Conservation (phyloP, 2,888 invertebrate genomes). For the Eupsilia transversa region DNA sequence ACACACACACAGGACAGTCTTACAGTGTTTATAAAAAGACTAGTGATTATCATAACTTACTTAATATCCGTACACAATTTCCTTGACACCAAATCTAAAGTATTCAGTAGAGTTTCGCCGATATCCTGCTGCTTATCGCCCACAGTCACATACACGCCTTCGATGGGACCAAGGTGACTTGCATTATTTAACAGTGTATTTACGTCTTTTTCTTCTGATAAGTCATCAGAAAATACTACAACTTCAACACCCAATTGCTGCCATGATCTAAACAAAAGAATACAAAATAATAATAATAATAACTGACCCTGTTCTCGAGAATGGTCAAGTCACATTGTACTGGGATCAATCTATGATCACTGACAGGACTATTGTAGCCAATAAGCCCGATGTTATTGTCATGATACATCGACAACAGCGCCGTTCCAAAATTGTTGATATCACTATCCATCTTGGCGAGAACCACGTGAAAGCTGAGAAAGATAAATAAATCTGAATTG, state of each 20-base stretch:
- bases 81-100: slow-evolving; percentile 42
- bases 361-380: not conserved
- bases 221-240: slow-evolving; percentile 21
- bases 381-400: not conserved
- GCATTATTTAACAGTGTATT: slow-evolving; percentile 28
- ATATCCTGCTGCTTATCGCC: slow-evolving; percentile 18
- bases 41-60: slow-evolving; percentile 20
- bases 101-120: slow-evolving; percentile 17
- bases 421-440: no score
- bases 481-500: not conserved
- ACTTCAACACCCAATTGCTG: slow-evolving; percentile 47
- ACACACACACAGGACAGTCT: no score
- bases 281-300: not conserved
- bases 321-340: not conserved
- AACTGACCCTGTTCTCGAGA: not conserved
- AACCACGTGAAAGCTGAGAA: not conserved
- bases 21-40: not conserved
- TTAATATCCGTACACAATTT: slow-evolving; percentile 41
- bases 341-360: not conserved
- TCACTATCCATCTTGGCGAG: not conserved
- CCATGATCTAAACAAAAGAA: slow-evolving; percentile 37
- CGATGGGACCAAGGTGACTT: slow-evolving; percentile 27
- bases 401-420: not conserved
- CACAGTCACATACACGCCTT: slow-evolving; percentile 49
- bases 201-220: slow-evolving; percentile 25